phyloP scores from a whole-genome alignment of 2,888 invertebrate genomes.

The Drosophila pullipes region DNA sequence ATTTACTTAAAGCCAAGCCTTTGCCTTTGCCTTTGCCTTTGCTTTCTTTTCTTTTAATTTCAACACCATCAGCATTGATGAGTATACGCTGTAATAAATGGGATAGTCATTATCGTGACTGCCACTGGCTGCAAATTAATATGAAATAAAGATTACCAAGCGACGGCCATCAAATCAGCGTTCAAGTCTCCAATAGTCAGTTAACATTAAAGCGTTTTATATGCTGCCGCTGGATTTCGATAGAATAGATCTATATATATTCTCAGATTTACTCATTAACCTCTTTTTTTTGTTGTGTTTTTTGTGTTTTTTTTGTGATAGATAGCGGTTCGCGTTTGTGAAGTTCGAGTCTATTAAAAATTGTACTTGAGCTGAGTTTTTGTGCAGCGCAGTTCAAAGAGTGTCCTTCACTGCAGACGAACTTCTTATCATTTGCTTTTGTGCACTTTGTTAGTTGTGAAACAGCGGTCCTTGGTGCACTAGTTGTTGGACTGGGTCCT shows the following conservation, averaged over 20 bases:
- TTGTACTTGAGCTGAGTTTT: slow-evolving; percentile 44
- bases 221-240: background rate
- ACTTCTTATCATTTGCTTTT: slow-evolving; percentile 42
- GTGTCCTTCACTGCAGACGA: slow-evolving; percentile 11
- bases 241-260: background rate
- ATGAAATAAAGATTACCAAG: slow-evolving; percentile 39
- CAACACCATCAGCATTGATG: slow-evolving; percentile 54
- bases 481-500: slow-evolving; percentile 1
- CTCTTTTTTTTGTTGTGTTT: no score
- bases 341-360: slow-evolving; percentile 30
- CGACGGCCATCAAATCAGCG: background rate
- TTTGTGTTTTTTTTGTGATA: background rate
- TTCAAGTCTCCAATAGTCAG: background rate
- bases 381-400: slow-evolving; percentile 11
- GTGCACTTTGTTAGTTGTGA: slow-evolving; percentile 32
- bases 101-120: slow-evolving; percentile 36
- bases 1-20: slow-evolving; percentile 42
- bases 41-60: slow-evolving; percentile 2
- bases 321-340: background rate
- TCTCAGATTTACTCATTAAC: background rate
- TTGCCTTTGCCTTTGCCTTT: background rate
- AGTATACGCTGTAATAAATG: slow-evolving; percentile 41
- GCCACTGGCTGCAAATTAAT: slow-evolving; percentile 17
- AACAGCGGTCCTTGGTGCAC: slow-evolving; percentile 17
- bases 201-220: background rate